These are phyloP conservation scores for Arctia plantaginis DNA, from an alignment of 2,888 invertebrate species.

Conservation along the genomic window DNA sequence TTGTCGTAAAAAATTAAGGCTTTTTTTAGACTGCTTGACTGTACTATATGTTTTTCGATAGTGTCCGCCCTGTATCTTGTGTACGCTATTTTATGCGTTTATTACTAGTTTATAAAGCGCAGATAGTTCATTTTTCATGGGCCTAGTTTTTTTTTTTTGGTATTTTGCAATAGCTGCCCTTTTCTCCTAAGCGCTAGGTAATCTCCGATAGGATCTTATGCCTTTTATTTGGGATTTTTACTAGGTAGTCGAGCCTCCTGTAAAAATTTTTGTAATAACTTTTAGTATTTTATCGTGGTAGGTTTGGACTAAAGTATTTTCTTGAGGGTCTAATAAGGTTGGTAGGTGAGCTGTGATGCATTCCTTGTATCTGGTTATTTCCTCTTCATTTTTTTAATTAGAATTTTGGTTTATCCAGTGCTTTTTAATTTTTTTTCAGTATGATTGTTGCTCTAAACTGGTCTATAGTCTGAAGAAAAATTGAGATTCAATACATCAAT, in stretches of 20 bases:
- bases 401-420: background rate
- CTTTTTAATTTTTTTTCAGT: background rate
- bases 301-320: background rate
- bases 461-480: conserved; percentile 7
- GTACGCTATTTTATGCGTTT: conserved; percentile 7
- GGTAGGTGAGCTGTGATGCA: background rate
- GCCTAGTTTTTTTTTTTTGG: background rate
- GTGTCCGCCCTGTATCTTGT: background rate
- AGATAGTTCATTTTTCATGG: background rate
- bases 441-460: background rate
- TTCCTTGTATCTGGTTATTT: background rate
- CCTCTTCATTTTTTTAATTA: background rate
- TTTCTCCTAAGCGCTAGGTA: background rate
- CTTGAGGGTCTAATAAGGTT: background rate
- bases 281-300: conserved; percentile 1
- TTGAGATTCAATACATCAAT: background rate
- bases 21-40: background rate
- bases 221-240: background rate
- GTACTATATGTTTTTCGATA: no score
- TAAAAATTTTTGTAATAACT: background rate
- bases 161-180: conserved; percentile 8
- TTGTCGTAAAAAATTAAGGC: background rate
- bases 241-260: background rate
- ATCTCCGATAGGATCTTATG: conserved; percentile 1
- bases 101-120: background rate